Evolutionary conservation across 2,888 invertebrate species (phyloP), one percentile per base, ranked within the genome.

Genomic region (Phengaris alcon): DNA sequence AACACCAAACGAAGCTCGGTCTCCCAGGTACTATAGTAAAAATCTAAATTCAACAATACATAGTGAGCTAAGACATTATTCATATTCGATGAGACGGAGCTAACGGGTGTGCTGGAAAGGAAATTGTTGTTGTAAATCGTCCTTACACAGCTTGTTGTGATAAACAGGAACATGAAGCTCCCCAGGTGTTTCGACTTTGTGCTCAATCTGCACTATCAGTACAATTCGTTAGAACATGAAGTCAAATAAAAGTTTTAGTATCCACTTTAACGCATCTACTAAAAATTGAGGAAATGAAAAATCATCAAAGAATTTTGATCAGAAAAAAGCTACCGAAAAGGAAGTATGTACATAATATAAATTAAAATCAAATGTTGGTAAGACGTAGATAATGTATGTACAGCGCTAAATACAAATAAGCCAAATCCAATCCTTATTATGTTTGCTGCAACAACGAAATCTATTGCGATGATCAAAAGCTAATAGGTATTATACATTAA

Each of bases 61-160:
- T 13, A 12, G 35, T 12, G 64, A 13, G 35, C 44, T 12, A 35
- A 64, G 64, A 6, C 35, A 64, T 64, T 13, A 44, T 12, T 44
- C 64, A 9, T 64, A 64, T 12, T 2, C 2, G 35, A 64, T 22
- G 15, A 15, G 8, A 59, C 59, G 59, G 64, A 44, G 35, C 35
- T 64, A 44, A 44, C 64, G 35, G 6, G 35, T 64, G 10, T 10
- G 59, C 35, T 57, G 64, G 35, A 22, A 64, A 35, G 64, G 22
- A 59, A 59, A 59, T 59, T 35, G 22, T 59, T 64, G 35, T 59
- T 64, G 35, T 64, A 35, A 64, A 64, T 64, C 64, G 35, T 64
- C 64, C 35, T 35, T 64, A 64, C 64, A 35, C 64, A 64, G 35
- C 64, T 35, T 64, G 59, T 22, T 3, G 35, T 22, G 64, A 64